Percentiles rank a stretch among this genome's conserved stretches.
phyloP scores from a whole-genome alignment of 1,140 invertebrate species.

The Aleiodes sp. region DNA sequence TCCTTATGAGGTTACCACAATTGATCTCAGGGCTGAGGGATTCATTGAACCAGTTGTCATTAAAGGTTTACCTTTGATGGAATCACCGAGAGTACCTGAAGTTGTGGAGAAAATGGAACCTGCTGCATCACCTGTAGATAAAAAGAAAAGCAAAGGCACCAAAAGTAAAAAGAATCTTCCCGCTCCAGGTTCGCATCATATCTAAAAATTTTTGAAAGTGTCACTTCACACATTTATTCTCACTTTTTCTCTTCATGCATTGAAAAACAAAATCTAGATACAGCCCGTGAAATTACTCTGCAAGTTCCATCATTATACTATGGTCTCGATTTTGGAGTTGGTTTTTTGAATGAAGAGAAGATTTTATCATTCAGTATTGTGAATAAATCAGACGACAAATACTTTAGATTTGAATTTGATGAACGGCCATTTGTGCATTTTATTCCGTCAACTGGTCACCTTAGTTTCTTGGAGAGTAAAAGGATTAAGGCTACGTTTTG shows the following conservation, averaged over 20 bases:
- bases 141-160: not conserved
- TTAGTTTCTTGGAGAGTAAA: slow-evolving; percentile 42
- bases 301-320: slow-evolving; percentile 34
- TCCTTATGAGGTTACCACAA: slow-evolving; percentile 48
- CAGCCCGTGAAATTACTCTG: not conserved
- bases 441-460: slow-evolving; percentile 49
- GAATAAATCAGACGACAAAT: slow-evolving; percentile 46
- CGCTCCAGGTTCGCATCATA: too few species aligned
- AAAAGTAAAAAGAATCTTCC: not conserved
- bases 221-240: too few species aligned
- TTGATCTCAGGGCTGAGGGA: slow-evolving; percentile 44
- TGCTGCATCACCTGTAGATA: not conserved
- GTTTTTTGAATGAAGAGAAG: slow-evolving; percentile 47
- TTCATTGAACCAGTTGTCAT: slow-evolving; percentile 48
- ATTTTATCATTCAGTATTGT: slow-evolving; percentile 46
- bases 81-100: not conserved
- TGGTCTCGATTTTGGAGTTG: slow-evolving; percentile 46
- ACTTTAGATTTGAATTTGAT: slow-evolving; percentile 51
- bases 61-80: slow-evolving; percentile 40
- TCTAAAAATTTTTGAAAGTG: too few species aligned
- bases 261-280: too few species aligned
- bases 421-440: slow-evolving; percentile 44
- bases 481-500: slow-evolving; percentile 47
- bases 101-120: not conserved
- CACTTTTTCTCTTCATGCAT: too few species aligned